A percentile compares a stretch with the other conserved stretches of the same genome.
Evolutionary conservation across 2,797 vertebrate genomes (phyloP).

Genomic region (Knipowitschia caucasica): DNA sequence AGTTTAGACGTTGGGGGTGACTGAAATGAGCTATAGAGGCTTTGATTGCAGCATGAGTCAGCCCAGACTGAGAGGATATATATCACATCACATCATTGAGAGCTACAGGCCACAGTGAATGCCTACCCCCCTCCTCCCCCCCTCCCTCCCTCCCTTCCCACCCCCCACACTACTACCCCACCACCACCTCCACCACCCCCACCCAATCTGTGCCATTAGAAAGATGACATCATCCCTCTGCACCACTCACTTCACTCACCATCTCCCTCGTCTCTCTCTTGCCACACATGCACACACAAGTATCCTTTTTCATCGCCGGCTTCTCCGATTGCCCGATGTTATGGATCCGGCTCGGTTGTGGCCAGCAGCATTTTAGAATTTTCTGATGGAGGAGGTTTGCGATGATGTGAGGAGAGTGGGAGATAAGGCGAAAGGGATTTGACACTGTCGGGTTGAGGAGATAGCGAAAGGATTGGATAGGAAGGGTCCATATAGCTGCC

Average conservation of each 20-base stretch:
- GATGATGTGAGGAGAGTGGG: slow-evolving; percentile 17
- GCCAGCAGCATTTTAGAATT: slow-evolving; percentile 54
- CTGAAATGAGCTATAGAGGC: neutral
- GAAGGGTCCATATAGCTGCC: slow-evolving; percentile 36
- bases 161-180: too few species aligned
- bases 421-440: slow-evolving; percentile 43
- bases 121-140: slow-evolving; percentile 41
- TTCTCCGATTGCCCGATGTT: slow-evolving; percentile 57
- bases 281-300: too few species aligned
- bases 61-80: slow-evolving; percentile 36
- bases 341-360: slow-evolving; percentile 49
- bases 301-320: slow-evolving; percentile 55
- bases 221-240: slow-evolving; percentile 79
- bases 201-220: slow-evolving; percentile 60
- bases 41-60: slow-evolving; percentile 17
- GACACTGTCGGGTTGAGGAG: slow-evolving; percentile 16
- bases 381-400: slow-evolving; percentile 29
- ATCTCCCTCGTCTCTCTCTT: slow-evolving; percentile 17
- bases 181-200: neutral
- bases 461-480: slow-evolving; percentile 30
- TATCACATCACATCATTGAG: slow-evolving; percentile 49
- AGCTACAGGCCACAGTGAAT: slow-evolving; percentile 59
- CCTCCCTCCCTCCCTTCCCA: neutral
- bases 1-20: slow-evolving; percentile 1
- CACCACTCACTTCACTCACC: slow-evolving; percentile 57